These are phyloP conservation scores for Danaus chrysippus DNA, from an alignment of 2,888 invertebrate genomes.

Conservation along the genomic window DNA sequence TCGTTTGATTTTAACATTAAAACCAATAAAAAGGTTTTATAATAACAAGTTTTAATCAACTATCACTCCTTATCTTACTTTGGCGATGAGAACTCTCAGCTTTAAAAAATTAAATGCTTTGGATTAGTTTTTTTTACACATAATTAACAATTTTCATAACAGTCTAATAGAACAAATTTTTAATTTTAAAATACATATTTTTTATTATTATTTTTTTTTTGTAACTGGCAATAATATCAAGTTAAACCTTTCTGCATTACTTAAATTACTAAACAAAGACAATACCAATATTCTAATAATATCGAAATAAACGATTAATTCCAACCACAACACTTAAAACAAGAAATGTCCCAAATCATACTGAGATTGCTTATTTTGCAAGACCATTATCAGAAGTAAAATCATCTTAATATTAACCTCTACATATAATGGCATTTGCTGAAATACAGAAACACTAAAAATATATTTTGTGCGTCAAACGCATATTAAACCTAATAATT, in stretches of 20 bases:
- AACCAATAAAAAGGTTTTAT: conserved; percentile 18
- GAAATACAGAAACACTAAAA: conserved; percentile 46
- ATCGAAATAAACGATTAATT: conserved; percentile 37
- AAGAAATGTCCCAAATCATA: conserved; percentile 23
- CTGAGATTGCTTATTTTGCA: conserved; percentile 36
- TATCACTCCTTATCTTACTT: background rate
- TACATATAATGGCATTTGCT: conserved; percentile 57
- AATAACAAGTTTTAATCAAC: background rate
- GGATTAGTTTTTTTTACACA: conserved; percentile 43
- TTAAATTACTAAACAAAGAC: conserved; percentile 2
- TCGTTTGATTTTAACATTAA: conserved; percentile 26
- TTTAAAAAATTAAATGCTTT: conserved; percentile 55
- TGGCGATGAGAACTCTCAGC: background rate
- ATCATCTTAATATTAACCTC: conserved; percentile 53
- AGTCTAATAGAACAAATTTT: conserved; percentile 15
- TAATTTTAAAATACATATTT: background rate
- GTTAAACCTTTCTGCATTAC: too few relatives aligned
- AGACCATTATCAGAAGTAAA: conserved; percentile 44
- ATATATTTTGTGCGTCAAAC: conserved; percentile 58
- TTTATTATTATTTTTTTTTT: background rate
- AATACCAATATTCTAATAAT: conserved; percentile 26
- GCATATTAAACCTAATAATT: conserved; percentile 53
- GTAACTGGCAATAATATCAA: background rate
- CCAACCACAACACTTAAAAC: conserved; percentile 16
- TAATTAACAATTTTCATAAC: conserved; percentile 40